phyloP scores from a whole-genome alignment of 2,797 vertebrate genomes.

The Sitta carolinensis region DNA sequence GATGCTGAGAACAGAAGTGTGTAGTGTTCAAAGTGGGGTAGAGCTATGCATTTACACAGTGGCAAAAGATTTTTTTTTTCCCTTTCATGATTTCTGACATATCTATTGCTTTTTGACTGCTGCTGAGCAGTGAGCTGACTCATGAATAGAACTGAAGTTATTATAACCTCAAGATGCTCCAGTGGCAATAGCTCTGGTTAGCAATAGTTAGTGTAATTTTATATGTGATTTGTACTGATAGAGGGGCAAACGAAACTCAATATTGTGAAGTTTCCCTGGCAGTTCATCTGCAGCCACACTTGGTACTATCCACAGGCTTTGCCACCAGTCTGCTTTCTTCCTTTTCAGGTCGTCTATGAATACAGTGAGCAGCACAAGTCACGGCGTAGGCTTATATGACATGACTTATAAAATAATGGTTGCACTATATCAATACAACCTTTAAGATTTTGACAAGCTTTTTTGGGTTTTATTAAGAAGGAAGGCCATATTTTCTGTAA shows the following conservation, averaged over 20 bases:
- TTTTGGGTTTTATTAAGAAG: slow-evolving; percentile 25
- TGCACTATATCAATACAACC: not conserved
- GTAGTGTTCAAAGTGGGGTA: not conserved
- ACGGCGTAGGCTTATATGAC: not conserved
- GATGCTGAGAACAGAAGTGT: not conserved
- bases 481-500: slow-evolving; percentile 10
- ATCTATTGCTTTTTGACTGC: not conserved
- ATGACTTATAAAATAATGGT: not conserved
- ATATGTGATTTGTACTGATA: not conserved
- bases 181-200: not conserved
- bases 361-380: not conserved
- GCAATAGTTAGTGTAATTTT: not conserved
- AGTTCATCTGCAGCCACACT: not conserved
- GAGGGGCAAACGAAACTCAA: not conserved
- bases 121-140: not conserved
- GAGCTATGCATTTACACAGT: not conserved
- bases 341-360: not conserved
- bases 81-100: not conserved
- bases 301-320: not conserved
- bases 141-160: not conserved
- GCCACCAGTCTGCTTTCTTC: not conserved
- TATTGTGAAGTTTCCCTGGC: not conserved
- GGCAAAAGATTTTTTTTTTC: not conserved
- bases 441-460: slow-evolving; percentile 8
- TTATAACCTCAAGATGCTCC: not conserved